Evolutionary conservation across 2,888 invertebrate genomes (phyloP), one percentile per base, ranked within the genome.

Genomic region (Cephus pulcher): DNA sequence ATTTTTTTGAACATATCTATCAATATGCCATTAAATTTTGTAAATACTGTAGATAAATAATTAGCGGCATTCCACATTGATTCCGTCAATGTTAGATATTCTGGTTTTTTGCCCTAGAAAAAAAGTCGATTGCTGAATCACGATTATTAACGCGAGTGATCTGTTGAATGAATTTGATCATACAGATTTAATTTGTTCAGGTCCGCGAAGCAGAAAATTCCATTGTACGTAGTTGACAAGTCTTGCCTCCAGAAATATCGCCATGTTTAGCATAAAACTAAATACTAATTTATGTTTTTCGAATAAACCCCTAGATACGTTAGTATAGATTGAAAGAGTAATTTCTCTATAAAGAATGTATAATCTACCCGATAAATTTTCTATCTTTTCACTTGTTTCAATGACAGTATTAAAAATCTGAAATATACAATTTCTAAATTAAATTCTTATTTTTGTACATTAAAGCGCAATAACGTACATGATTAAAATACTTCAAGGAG

Each of bases 241-340:
- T 0, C 93, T 93, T 0, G 93, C 94, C 86, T 96, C 93, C 76
- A 95, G 93, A 88, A 95, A 94, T 83, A 98, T 95, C 4, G 96
- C 95, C 81, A 95, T 93, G 86, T 96, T 96, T 23, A 98, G 92
- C 92, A 98, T 94, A 88, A 98, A 96, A 88, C 96, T 97, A 90
- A 96, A 98, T 78, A 98, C 95, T 1, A 98, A 93, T 92, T 98
- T 98, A 92, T 98, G 97, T 80, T 95, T 94, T 90, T 98, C 98
- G 89, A 98, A 98, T 12, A 98, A 93, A 0, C 98, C 98, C 78
- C 98, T 94, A 0, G 98, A 97, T 56, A 98, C 96, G 88, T 97
- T 98, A 12, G 95, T 95, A 89, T 97, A 98, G 70, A 98, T 94
- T 0, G 96, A 95, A 76, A 95, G 93, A 0, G 97, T 96, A 84